phyloP scores from a whole-genome alignment of 2,113 vertebrate genomes.

The Anolis sagrei region DNA sequence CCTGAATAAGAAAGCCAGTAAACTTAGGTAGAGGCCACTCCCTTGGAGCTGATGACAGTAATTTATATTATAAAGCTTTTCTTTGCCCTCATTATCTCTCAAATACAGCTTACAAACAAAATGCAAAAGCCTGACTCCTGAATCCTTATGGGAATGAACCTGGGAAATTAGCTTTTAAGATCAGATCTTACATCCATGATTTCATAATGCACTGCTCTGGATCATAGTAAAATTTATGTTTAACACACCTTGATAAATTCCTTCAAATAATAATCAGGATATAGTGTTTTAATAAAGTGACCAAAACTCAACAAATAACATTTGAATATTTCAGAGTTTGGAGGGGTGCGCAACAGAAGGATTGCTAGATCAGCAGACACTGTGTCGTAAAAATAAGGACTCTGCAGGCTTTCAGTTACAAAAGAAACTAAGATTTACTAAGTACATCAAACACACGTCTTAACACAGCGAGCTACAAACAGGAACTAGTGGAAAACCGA shows the following conservation, averaged over 20 bases:
- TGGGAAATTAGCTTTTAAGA: not conserved
- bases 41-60: not conserved
- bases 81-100: slow-evolving; percentile 6
- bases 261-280: not conserved
- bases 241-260: not conserved
- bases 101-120: not conserved
- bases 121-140: not conserved
- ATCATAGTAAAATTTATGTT: not conserved
- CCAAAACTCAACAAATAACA: not conserved
- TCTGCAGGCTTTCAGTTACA: too few species aligned
- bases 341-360: too few species aligned
- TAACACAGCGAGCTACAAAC: too few species aligned
- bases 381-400: too few species aligned
- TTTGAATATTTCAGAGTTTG: too few species aligned
- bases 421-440: too few species aligned
- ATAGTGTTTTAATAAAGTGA: not conserved
- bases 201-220: not conserved
- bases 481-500: too few species aligned
- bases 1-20: not conserved
- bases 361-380: too few species aligned
- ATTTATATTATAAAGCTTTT: slow-evolving; percentile 27
- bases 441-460: too few species aligned
- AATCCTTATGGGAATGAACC: not conserved
- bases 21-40: not conserved
- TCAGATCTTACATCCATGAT: not conserved